Evolutionary conservation across 2,113 vertebrate genomes (phyloP), one percentile per base, ranked within the genome.

Genomic region (Campylomormyrus numenius): DNA sequence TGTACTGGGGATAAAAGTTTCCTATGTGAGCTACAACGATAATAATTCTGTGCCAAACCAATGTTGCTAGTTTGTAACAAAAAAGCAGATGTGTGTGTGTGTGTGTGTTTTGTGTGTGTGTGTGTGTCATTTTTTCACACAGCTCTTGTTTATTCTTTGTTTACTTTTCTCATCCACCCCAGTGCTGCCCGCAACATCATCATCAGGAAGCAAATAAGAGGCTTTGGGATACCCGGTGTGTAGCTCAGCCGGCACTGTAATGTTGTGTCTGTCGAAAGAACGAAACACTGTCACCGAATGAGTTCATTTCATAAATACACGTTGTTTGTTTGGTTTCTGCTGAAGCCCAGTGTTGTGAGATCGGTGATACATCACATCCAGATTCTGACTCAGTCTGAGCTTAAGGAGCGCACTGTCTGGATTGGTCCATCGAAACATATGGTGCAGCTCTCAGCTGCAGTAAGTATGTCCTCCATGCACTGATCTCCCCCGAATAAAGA

Each of bases 381-480:
- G 46, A 31, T 80, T 80, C 74, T 66, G 15, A 17, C 66, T 46
- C 42, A 21, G 42, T 70, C 42, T 48, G 42, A 48, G n/a, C 1
- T 70, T 70, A 15, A 48, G 58, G 49, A 70, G 62, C 2, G 27
- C 24, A 31, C 58, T 88, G 48, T 89, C 45, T 89, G 88, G 17
- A 83, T 85, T 45, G 17, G 42, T 46, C 27, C 58, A 58, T 89
- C 24, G 46, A 58, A 42, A 42, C 80, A 86, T 35, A 49, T 62
- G 83, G 42, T 70, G 56, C 52, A 15, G 77, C 89, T 85, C 74
- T 89, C 77, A n/a, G 31, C 27, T 83, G 89, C 49, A 77, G 77
- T 35, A 90, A 58, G 56, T 49, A 87, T n/a, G 45, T 84, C 83
- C 83, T 86, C 7, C 56, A 48, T 42, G 56, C 83, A 15, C 39